Base-by-base conservation (phyloP, 2,113 vertebrate species). In the Nannobrachium achirus region DNA sequence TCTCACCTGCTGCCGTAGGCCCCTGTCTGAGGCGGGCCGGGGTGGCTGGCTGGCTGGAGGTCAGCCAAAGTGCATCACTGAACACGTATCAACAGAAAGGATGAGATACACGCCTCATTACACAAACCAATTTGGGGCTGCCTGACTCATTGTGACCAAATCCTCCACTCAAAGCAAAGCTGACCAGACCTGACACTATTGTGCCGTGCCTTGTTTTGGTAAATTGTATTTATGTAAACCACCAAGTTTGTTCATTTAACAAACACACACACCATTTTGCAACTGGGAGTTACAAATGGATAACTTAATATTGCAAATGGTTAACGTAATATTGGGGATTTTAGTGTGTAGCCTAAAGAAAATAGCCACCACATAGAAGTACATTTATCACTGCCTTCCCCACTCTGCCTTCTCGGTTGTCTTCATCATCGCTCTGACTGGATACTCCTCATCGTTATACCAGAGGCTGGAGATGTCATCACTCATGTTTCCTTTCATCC, bases 331-430 rank as follows among this genome's bases (percentile, higher is more conserved):
- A 33, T 33, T 33, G 25, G 6, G 25, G 25, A 33, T 33, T 33
- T 33, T 4, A 33, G 25, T 33, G 52, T 75, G 67, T 75, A 67
- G 67, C 73, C 70, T 64, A 76, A 61, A 78, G 25, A 87, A 80
- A 78, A 73, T 44, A 1, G n/a, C 46, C 55, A 13, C 65, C 51
- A n/a, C 42, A 33, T 5, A 4, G 16, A 44, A 48, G 20, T 39
- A 6, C 45, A 80, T 84, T 71, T 45, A 76, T 83, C 78, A 73
- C 40, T 39, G 59, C 60, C 60, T 45, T 56, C 55, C 55, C 38
- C 56, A 38, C 0, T 25, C 8, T 0, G 7, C 55, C 69, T 62
- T 16, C 33, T 40, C 67, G 38, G 75, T 53, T 58, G 56, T 64
- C 65, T 75, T 66, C 63, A 65, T 63, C 53, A n/a, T 7, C 33